Conservation (phyloP, 2,797 vertebrate species). For the Menidia menidia region DNA sequence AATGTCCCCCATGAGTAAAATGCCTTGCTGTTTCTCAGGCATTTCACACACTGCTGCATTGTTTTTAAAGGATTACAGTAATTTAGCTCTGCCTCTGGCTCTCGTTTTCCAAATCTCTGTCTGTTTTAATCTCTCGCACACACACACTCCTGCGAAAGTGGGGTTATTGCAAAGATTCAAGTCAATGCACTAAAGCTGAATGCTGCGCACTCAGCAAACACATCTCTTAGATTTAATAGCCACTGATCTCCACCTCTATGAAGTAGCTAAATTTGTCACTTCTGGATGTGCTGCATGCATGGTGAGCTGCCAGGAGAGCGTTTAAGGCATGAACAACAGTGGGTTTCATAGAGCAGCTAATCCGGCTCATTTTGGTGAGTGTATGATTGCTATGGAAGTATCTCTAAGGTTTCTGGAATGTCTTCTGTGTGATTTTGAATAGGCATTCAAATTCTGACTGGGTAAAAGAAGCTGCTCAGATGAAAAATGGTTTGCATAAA, state of each 20-base stretch:
- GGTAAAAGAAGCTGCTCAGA: constrained; percentile 15
- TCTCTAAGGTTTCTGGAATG: constrained; percentile 8
- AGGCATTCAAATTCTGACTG: constrained; percentile 11
- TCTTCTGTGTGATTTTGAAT: constrained; percentile 15
- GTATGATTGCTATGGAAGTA: constrained; percentile 18
- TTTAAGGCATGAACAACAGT: constrained; percentile 48
- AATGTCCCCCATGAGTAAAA: constrained; percentile 13
- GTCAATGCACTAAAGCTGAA: constrained; percentile 54
- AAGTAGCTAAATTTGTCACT: constrained; percentile 61
- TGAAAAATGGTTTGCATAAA: constrained; percentile 32
- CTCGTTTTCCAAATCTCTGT: constrained; percentile 45
- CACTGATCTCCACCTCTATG: constrained; percentile 53
- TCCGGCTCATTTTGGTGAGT: constrained; percentile 37
- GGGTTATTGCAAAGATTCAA: constrained; percentile 51
- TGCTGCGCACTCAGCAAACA: constrained; percentile 47
- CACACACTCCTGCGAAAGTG: constrained; percentile 22
- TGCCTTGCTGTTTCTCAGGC: constrained; percentile 18
- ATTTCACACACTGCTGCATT: constrained; percentile 40
- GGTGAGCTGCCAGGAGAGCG: constrained; percentile 38
- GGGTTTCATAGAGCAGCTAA: constrained; percentile 36
- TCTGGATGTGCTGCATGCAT: constrained; percentile 43
- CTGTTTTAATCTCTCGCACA: constrained; percentile 15
- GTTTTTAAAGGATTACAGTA: constrained; percentile 41
- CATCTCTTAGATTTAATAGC: constrained; percentile 64
- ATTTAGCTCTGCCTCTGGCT: constrained; percentile 18